Conservation (phyloP, 2,888 invertebrate species). For the Mesochorus sp. region DNA sequence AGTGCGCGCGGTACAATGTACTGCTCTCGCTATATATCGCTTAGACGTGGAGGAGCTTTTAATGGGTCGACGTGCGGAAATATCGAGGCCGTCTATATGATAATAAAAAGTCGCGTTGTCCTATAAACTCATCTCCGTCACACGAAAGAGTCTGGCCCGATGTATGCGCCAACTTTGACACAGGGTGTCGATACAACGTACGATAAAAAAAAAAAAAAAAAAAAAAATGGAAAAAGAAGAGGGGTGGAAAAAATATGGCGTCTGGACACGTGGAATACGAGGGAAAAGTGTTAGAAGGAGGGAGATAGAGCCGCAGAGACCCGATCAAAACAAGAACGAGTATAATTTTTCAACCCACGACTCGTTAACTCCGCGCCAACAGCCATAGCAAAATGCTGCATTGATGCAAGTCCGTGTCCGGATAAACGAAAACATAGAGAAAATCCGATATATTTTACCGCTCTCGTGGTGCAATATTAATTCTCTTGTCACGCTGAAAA, state of each 20-base stretch:
- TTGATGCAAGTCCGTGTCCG: too few species aligned
- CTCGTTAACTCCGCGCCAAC: conserved; percentile 54
- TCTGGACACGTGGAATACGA: background rate
- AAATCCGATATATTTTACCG: conserved; percentile 30
- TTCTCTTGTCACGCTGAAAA: conserved; percentile 20
- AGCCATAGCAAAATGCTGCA: background rate
- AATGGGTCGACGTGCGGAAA: conserved; percentile 54
- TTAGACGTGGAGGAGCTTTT: conserved; percentile 34
- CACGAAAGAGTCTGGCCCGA: conserved; percentile 25
- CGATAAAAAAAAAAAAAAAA: conserved; percentile 15
- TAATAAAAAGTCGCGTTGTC: conserved; percentile 48
- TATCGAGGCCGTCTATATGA: conserved; percentile 53
- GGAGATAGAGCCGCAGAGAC: conserved; percentile 6
- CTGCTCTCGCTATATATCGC: conserved; percentile 1
- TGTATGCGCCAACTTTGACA: conserved; percentile 5
- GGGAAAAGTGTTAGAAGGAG: background rate
- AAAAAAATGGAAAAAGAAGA: conserved; percentile 25
- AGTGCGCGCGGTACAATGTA: background rate
- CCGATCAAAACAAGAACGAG: conserved; percentile 36
- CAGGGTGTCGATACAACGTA: conserved; percentile 39
- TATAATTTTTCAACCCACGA: conserved; percentile 49
- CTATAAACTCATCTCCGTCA: conserved; percentile 55
- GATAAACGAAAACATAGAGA: background rate
- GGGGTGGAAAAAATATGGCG: background rate
- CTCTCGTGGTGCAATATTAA: conserved; percentile 27